Evolutionary conservation across 1,140 invertebrate species (phyloP), one percentile per base, ranked within the genome.

Genomic region (Campodea augens): DNA sequence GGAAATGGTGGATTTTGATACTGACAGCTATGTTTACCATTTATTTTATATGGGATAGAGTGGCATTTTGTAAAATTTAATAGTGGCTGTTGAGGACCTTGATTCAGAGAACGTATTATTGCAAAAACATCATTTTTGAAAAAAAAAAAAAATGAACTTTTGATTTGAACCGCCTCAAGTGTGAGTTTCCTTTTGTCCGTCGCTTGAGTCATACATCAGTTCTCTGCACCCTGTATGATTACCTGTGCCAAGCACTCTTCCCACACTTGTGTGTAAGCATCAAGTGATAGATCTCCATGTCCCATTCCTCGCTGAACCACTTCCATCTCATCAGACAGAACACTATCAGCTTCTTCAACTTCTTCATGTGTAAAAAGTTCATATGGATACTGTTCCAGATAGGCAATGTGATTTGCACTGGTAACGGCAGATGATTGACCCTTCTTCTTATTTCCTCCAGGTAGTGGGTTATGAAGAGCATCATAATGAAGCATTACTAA

Each of bases 241-340:
- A 93, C 81, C 71, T 88, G 46, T 15, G 62, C 75, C 23, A 92
- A 71, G 64, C 91, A 97, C 67, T 97, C 90, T 55, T 95, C 87
- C 89, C 90, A 95, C n/a, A 96, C 89, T 66, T 90, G 85, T 13
- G 78, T 79, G 58, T 92, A 96, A 0, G 84, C 75, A 49, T 97
- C 90, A 1, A 88, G 60, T 1, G 86, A 81, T 32, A 98, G 64
- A 25, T 97, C 90, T 15, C 90, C 90, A 61, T 97, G 91, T 1
- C 75, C 77, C 91, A 98, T 98, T 41, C 87, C 90, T 51, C 79
- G 73, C 57, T 84, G 84, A 0, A 97, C 91, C 12, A 85, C 70
- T 22, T 77, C 72, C 81, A 93, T 91, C 67, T 97, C 91, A 15
- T 74, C 68, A 47, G 71, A 66, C 15, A 97, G 57, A 50, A 87